Evolutionary conservation across 2,113 vertebrate species (phyloP).

Genomic region (Galemys pyrenaicus): DNA sequence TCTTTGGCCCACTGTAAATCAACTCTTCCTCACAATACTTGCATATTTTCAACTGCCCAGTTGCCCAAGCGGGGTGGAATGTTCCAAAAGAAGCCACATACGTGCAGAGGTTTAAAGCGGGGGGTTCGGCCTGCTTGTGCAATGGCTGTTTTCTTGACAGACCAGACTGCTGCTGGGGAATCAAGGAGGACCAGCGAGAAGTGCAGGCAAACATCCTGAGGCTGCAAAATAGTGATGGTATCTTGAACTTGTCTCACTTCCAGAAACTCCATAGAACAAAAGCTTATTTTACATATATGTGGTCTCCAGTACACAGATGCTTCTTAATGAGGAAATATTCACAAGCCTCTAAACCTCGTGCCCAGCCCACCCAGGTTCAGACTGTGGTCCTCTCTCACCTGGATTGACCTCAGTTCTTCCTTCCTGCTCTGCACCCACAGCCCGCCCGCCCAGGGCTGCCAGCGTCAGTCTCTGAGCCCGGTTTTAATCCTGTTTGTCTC

Average conservation of each 20-base stretch:
- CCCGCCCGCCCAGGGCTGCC: background rate
- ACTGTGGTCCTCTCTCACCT: background rate
- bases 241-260: constrained; percentile 3
- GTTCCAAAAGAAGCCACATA: constrained; percentile 18
- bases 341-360: background rate
- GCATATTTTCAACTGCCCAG: background rate
- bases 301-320: background rate
- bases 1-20: background rate
- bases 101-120: background rate
- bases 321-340: background rate
- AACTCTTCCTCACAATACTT: constrained; percentile 22
- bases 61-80: background rate
- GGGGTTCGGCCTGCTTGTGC: background rate
- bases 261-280: constrained; percentile 25
- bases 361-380: background rate
- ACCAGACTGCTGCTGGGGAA: background rate
- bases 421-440: background rate
- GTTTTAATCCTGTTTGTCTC: background rate
- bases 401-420: background rate
- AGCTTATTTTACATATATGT: background rate
- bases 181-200: background rate
- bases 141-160: background rate
- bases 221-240: background rate
- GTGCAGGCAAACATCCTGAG: constrained; percentile 8
- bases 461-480: background rate